phyloP scores from a whole-genome alignment of 2,113 vertebrate species.

The Anseranas semipalmata region DNA sequence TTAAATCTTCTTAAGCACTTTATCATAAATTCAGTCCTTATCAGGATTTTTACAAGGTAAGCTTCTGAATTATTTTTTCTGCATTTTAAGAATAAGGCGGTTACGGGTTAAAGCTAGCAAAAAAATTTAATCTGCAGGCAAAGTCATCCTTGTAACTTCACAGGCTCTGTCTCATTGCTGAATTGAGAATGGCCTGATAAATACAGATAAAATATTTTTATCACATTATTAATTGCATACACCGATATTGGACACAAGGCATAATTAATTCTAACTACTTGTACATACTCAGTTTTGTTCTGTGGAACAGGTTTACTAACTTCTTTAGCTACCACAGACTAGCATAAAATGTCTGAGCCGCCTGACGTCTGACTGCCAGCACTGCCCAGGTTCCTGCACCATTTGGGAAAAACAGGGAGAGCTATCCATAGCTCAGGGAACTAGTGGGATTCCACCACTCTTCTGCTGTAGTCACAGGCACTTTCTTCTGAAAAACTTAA shows the following conservation, averaged over 20 bases:
- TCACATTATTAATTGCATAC: neutral
- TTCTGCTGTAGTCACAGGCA: neutral
- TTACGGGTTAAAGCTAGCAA: neutral
- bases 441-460: neutral
- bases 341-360: neutral
- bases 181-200: neutral
- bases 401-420: neutral
- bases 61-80: neutral
- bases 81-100: neutral
- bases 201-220: neutral
- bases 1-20: neutral
- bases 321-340: neutral
- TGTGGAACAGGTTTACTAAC: neutral
- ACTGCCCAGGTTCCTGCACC: accelerated
- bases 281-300: neutral
- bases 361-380: neutral
- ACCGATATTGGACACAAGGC: neutral
- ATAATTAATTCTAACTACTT: neutral
- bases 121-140: neutral
- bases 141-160: neutral
- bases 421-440: neutral
- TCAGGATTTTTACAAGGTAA: neutral
- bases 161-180: neutral
- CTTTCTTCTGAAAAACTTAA: neutral
- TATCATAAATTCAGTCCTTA: neutral